Evolutionary conservation across 2,113 vertebrate species (phyloP).

Genomic region (Hemibagrus wyckioides): DNA sequence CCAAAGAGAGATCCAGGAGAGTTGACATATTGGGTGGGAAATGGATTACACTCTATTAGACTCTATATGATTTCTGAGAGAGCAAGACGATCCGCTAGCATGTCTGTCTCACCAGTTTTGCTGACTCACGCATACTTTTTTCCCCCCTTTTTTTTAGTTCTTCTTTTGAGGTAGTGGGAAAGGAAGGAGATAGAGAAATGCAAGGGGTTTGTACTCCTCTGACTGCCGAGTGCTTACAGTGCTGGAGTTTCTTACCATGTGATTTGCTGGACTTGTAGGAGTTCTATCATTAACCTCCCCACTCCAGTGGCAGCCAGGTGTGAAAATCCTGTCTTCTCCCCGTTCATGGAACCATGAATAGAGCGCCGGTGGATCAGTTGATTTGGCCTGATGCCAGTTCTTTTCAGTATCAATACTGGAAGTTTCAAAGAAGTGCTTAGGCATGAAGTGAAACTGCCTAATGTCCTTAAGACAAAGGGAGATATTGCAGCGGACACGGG

Average conservation of each 20-base stretch:
- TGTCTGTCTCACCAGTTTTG: constrained; percentile 63
- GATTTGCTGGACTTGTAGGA: constrained; percentile 27
- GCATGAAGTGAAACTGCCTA: constrained; percentile 74
- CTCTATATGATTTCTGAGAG: constrained; percentile 66
- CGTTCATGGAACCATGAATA: constrained; percentile 10
- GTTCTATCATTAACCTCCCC: constrained; percentile 3
- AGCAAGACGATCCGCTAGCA: constrained; percentile 48
- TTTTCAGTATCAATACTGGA: constrained; percentile 76
- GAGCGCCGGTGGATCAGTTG: constrained; percentile 38
- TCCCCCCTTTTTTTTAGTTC: constrained; percentile 38
- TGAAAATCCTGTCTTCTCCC: constrained; percentile 40
- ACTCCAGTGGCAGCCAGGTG: constrained; percentile 37
- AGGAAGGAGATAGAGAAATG: constrained; percentile 17
- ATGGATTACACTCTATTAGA: constrained; percentile 74
- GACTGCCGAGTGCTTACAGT: neutral
- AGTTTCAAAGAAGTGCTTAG: constrained; percentile 80
- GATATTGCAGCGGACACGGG: constrained; percentile 77
- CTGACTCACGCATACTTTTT: constrained; percentile 67
- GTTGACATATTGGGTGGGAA: constrained; percentile 72
- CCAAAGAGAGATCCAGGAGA: constrained; percentile 71
- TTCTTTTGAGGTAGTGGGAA: constrained; percentile 24
- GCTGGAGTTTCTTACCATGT: neutral
- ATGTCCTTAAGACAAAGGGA: constrained; percentile 84
- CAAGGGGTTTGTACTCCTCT: neutral
- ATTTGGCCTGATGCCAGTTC: constrained; percentile 66